Base-by-base conservation (phyloP, 2,113 vertebrate genomes). In the Nycticorax nycticorax region DNA sequence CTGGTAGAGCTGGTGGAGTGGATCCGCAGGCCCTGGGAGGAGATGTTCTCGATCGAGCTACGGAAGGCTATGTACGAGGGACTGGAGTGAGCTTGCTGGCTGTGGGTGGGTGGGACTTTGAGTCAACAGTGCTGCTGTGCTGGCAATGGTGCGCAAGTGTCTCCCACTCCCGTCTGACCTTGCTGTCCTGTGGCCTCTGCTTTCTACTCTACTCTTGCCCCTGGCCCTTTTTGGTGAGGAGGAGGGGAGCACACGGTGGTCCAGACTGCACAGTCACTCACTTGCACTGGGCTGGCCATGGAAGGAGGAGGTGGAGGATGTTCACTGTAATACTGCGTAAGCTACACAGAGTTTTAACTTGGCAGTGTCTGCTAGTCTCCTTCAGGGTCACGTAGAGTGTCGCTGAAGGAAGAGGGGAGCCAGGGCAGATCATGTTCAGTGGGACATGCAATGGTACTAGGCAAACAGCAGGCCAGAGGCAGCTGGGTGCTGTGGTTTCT, bases 11-110 rank as follows among this genome's bases (percentile, higher is more conserved):
- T 97, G 87, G 96, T 97, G 92, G 96, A 97, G 78, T 97, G 96
- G 96, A 97, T 97, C 81, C 96, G 96, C 0, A 1, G 32, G 63
- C 96, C 96, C 9, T 97, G 96, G 96, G 96, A 97, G 71, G 96
- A 97, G 87, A 96, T 97, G 96, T 97, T 96, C 89, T 97, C 94
- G 0, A 97, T 97, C 0, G 57, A 96, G 66, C 96, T 97, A 3
- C 94, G 3, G 19, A 93, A 32, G 57, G 66, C 84, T 53, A 62
- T 96, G 53, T 28, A 76, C 0, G 96, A 97, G 53, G 92, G 87
- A 57, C 89, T 96, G 81, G 93, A 97, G 66, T 97, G 96, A 97
- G 62, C 77, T 69, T 68, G 48, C 21, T 1, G 2, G 24, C 69
- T 75, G 27, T 8, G 78, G 52, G 69, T 66, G 18, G 48, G 35